Evolutionary conservation across 2,888 invertebrate genomes (phyloP).

Genomic region (Agrilus cyanescens): DNA sequence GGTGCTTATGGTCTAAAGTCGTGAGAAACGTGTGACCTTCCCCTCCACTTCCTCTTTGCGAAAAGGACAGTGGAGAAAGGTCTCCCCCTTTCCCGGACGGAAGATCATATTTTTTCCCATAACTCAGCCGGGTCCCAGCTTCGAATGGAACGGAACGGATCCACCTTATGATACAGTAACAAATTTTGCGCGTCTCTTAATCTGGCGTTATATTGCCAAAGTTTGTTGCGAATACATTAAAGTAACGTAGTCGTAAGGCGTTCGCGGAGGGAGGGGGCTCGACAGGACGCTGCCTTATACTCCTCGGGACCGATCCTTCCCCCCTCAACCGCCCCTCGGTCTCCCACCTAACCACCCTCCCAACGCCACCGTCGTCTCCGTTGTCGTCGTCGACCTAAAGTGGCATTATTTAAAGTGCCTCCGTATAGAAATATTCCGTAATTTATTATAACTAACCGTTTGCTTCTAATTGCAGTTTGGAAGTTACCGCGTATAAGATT

Average conservation of each 20-base stretch:
- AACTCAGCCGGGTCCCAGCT: too few species aligned
- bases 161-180: constrained; percentile 12
- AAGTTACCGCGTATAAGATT: constrained; percentile 19
- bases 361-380: constrained; percentile 9
- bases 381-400: constrained; percentile 16
- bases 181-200: constrained; percentile 29
- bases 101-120: too few species aligned
- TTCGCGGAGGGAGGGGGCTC: background rate
- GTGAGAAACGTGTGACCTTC: too few species aligned
- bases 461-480: constrained; percentile 33
- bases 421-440: constrained; percentile 31
- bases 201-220: constrained; percentile 33
- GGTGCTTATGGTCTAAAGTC: too few species aligned
- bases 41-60: too few species aligned
- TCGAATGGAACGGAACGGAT: too few species aligned
- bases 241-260: constrained; percentile 6
- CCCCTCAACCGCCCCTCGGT: too few species aligned
- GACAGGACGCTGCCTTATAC: constrained; percentile 1
- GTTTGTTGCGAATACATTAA: constrained; percentile 31
- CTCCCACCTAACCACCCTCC: constrained; percentile 6
- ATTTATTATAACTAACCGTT: constrained; percentile 31
- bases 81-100: too few species aligned
- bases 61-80: too few species aligned
- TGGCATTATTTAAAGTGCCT: constrained; percentile 32
- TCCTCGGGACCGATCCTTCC: background rate